Percentiles rank a stretch among this genome's conserved stretches.
These are phyloP conservation scores for Pao palembangensis DNA, from an alignment of 2,113 vertebrate genomes.

Conservation along the genomic window DNA sequence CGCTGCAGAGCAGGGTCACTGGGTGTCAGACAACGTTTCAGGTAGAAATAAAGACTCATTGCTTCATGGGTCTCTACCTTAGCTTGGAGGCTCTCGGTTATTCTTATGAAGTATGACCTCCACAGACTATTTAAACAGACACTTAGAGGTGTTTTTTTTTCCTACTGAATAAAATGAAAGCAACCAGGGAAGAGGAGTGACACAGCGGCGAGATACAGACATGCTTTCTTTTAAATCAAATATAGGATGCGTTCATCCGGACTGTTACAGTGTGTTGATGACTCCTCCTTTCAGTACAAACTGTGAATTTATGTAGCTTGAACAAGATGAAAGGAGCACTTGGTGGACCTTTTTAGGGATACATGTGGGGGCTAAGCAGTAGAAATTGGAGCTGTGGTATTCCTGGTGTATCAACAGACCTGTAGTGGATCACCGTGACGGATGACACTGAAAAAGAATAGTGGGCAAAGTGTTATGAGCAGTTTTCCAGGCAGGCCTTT, in stretches of 20 bases:
- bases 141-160: conserved; percentile 40
- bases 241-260: conserved; percentile 35
- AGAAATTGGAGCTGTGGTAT: conserved; percentile 15
- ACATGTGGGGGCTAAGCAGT: conserved; percentile 14
- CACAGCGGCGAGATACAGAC: conserved; percentile 61
- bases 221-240: conserved; percentile 54
- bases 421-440: conserved; percentile 55
- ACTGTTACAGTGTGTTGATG: conserved; percentile 7
- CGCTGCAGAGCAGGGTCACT: conserved; percentile 51
- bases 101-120: conserved; percentile 71
- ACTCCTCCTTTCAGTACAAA: no score
- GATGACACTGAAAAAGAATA: conserved; percentile 51
- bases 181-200: conserved; percentile 49
- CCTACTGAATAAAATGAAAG: conserved; percentile 53
- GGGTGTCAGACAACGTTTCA: conserved; percentile 53
- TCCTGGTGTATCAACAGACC: conserved; percentile 40
- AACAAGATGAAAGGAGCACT: no score
- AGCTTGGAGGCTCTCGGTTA: conserved; percentile 54
- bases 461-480: conserved; percentile 50
- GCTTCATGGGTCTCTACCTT: conserved; percentile 50
- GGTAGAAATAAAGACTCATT: conserved; percentile 69
- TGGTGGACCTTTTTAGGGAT: not conserved
- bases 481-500: conserved; percentile 50
- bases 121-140: conserved; percentile 59
- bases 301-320: no score